Percentiles rank a stretch among this genome's conserved stretches.
Conservation (phyloP, 2,797 vertebrate species). For the Characodon lateralis region DNA sequence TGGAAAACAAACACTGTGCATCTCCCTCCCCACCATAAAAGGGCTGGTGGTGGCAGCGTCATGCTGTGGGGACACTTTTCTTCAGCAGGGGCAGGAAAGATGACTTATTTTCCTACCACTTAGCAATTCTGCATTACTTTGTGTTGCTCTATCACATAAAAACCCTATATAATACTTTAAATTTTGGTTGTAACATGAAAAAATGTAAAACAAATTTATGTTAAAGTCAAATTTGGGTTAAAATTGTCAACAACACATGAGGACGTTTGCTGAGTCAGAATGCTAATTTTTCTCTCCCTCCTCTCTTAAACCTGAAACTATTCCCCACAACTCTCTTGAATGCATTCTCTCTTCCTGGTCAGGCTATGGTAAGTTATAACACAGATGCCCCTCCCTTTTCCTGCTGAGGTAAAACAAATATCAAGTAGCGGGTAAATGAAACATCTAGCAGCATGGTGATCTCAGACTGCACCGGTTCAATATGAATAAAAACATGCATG, state of each 20-base stretch:
- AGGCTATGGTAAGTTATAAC: conserved; percentile 98
- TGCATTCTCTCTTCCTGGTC: conserved; percentile 87
- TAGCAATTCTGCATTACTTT: neutral
- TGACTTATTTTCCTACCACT: too few species aligned
- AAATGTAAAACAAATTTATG: neutral
- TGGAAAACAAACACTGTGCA: too few species aligned
- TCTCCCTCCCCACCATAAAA: neutral
- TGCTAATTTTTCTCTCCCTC: conserved; percentile 78
- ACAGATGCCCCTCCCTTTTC: conserved; percentile 58
- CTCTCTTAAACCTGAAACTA: conserved; percentile 79
- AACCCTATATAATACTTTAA: neutral
- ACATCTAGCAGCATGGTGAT: conserved; percentile 45
- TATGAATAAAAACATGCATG: conserved; percentile 55
- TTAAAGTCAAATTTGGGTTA: conserved; percentile 43
- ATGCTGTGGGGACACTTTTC: neutral
- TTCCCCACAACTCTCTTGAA: conserved; percentile 89
- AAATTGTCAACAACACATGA: conserved; percentile 56
- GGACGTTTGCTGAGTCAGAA: conserved; percentile 58
- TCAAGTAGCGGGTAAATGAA: conserved; percentile 63
- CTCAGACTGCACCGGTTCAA: conserved; percentile 17
- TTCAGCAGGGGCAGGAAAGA: too few species aligned
- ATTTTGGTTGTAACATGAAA: neutral
- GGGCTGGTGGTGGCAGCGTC: neutral
- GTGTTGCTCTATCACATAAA: neutral
- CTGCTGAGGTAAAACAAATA: conserved; percentile 48